Evolutionary conservation across 2,113 vertebrate genomes (phyloP).

Genomic region (Laticauda laticaudata): DNA sequence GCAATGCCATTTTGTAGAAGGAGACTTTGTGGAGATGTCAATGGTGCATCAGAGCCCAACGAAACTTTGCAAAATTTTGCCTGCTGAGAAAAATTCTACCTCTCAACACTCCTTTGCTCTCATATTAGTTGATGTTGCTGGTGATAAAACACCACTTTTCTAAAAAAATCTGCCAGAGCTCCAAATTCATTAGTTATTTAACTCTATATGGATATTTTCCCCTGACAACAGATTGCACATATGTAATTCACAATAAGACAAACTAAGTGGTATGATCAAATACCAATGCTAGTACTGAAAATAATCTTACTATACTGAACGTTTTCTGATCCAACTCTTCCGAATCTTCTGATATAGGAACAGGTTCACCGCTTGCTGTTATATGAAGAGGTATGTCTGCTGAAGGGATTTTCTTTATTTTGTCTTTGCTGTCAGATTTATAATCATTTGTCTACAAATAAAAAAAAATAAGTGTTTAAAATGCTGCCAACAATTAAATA

Average conservation of each 20-base stretch:
- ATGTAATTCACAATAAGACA: not conserved
- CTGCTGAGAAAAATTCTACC: not conserved
- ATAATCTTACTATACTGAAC: conserved; percentile 89
- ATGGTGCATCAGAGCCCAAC: not conserved
- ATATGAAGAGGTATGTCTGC: conserved; percentile 86
- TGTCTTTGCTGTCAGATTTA: conserved; percentile 84
- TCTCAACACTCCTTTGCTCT: not conserved
- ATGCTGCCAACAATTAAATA: conserved; percentile 7
- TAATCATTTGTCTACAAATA: conserved; percentile 74
- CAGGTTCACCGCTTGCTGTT: conserved; percentile 81
- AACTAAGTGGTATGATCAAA: not conserved
- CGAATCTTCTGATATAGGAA: conserved; percentile 87
- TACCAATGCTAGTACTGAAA: not conserved
- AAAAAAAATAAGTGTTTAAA: conserved; percentile 8
- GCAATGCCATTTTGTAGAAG: not conserved
- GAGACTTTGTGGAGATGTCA: not conserved
- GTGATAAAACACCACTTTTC: not conserved
- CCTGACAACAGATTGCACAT: not conserved
- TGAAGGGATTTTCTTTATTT: conserved; percentile 75
- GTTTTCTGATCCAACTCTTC: conserved; percentile 98
- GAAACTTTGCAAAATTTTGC: not conserved
- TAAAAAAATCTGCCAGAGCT: not conserved
- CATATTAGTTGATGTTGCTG: not conserved
- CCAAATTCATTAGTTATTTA: not conserved
- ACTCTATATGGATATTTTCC: not conserved